Conservation (phyloP, 2,888 invertebrate genomes). For the Homarus gammarus region DNA sequence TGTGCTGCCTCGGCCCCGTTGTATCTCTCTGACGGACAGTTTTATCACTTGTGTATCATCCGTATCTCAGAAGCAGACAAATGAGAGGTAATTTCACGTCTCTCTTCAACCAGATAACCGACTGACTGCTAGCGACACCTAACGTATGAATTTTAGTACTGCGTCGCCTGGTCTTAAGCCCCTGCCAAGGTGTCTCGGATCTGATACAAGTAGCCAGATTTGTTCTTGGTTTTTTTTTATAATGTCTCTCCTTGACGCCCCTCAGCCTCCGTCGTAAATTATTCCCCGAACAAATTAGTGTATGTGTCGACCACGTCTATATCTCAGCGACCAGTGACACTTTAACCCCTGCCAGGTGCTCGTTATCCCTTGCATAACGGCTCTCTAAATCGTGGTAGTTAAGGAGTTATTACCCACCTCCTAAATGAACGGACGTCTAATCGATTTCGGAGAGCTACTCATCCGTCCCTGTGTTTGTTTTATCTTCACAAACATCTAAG, state of each 20-base stretch:
- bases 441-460: neutral
- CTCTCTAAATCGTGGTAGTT: neutral
- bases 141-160: too few species aligned
- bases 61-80: too few species aligned
- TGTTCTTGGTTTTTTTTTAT: too few species aligned
- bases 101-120: too few species aligned
- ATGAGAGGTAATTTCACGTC: too few species aligned
- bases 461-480: neutral
- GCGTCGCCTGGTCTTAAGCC: too few species aligned
- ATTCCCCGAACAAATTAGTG: constrained; percentile 12
- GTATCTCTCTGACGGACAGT: too few species aligned
- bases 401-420: neutral
- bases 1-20: too few species aligned
- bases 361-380: constrained; percentile 17
- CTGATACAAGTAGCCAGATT: too few species aligned
- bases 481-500: neutral
- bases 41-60: too few species aligned
- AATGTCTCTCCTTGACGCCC: neutral
- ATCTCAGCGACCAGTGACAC: constrained; percentile 13
- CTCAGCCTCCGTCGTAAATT: neutral
- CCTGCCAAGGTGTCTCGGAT: too few species aligned
- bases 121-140: too few species aligned
- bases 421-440: neutral
- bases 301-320: constrained; percentile 36
- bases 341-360: neutral